Base-by-base conservation (phyloP, 1,140 invertebrate genomes). In the Zaprionus kolodkinae region DNA sequence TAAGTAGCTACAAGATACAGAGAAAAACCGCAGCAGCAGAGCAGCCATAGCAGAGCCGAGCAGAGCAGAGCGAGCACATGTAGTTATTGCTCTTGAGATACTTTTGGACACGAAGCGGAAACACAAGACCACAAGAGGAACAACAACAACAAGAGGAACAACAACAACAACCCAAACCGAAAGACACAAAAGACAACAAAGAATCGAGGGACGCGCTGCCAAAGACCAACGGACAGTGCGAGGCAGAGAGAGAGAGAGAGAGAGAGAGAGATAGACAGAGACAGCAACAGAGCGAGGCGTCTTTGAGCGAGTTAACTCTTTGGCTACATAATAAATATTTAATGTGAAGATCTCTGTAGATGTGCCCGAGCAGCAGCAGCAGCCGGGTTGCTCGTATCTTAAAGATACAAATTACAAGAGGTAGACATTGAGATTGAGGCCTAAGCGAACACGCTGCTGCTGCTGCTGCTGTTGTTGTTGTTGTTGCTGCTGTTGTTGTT, bases 351-450 rank as follows among this genome's bases (percentile, higher is more conserved):
- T 57, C 54, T 57, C 3, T 75, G 52, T 68, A 75, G 36, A 68
- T 59, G 40, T 57, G 40, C 38, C n/a, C n/a, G n/a, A 25, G 68
- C 36, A 50, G 67, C 76, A 69, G 74, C 40, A 45, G n/a, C 74
- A 83, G 81, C 27, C 3, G 6, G 3, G 1, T 89, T 67, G 80
- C 74, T 67, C 10, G 33, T 88, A 88, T 88, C 85, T 89, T 89
- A 85, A 88, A 88, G 85, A 85, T 88, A 88, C 85, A 88, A 88
- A 88, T 88, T 88, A 89, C 85, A 89, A 89, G 81, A 71, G 68
- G 78, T 72, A 88, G 81, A 88, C 85, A 88, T 88, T 83, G 84
- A 87, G 84, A 88, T 87, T 87, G 80, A 83, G 73, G 80, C 84
- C 68, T 86, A 86, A 73, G 71, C 76, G 71, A 64, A 57, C 68